Evolutionary conservation across 2,113 vertebrate species (phyloP), one percentile per base, ranked within the genome.

Genomic region (Serinus canaria): DNA sequence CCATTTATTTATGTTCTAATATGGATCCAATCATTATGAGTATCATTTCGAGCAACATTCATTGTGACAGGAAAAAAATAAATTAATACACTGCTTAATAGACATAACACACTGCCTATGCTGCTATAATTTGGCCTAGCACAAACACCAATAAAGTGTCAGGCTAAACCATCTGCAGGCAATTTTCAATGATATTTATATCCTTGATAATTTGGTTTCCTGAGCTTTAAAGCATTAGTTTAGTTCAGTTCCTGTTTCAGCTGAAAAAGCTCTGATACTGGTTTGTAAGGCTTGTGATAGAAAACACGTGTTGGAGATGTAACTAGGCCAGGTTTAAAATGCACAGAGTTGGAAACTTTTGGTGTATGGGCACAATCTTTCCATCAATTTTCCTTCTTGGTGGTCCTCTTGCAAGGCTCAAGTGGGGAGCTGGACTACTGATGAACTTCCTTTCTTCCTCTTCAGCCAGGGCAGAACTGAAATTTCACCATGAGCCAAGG

Each of bases 161-260:
- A 93, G 79, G 64, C 59, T 80, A 82, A 93, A 49, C 50, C 95
- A 93, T 59, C 55, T 91, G 94, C 64, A 93, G 94, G 28, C 77
- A 95, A 97, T 95, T 96, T 96, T 64, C 90, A 83, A 17, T 75
- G 35, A 94, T 95, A 96, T 95, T 97, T 96, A 96, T 94, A 96
- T 95, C 78, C 90, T 41, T 91, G 86, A 84, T 91, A 92, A 95
- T 95, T 95, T 88, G 78, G 93, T 96, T 96, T 97, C 96, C 95
- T 95, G 87, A 96, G 88, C 86, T 95, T 97, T 95, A 95, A 95
- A 96, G 83, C 59, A 87, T 93, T 86, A 93, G 76, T 91, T 94
- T 62, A 92, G 60, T 92, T 92, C 91, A 94, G 93, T 95, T 96
- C 97, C 95, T 94, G 94, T 91, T 95, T 96, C 93, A 93, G 75